Percentiles rank a stretch among this genome's conserved stretches.
Conservation (phyloP, 2,113 vertebrate species). For the Lamprologus sp. region DNA sequence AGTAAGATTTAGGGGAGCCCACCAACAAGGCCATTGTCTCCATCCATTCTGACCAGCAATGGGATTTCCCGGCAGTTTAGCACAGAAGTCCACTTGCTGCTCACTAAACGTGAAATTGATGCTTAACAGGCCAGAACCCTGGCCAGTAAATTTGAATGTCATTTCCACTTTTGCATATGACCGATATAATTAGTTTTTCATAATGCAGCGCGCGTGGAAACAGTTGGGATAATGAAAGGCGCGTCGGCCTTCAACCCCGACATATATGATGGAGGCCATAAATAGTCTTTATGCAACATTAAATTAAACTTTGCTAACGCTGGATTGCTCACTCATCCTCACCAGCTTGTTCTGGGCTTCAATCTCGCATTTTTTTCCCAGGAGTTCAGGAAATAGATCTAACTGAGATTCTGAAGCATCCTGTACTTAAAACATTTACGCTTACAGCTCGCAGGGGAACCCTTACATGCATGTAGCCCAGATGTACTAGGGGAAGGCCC, state of each 20-base stretch:
- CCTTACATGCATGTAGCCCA: neutral
- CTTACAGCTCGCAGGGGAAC: neutral
- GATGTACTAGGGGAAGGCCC: neutral
- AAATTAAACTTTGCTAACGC: neutral
- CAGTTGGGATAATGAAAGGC: conserved; percentile 6
- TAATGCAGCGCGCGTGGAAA: conserved; percentile 2
- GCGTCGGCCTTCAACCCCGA: conserved; percentile 1
- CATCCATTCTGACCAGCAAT: conserved; percentile 33
- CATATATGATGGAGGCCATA: conserved; percentile 8
- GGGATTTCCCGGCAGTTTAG: conserved; percentile 16
- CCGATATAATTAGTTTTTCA: conserved; percentile 36
- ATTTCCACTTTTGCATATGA: conserved; percentile 48
- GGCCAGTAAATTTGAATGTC: conserved; percentile 45
- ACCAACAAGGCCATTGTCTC: neutral
- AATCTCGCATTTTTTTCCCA: neutral
- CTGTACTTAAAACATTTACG: neutral
- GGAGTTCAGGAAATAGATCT: neutral
- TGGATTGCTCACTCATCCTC: neutral
- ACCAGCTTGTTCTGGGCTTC: neutral
- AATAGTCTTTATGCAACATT: conserved; percentile 3
- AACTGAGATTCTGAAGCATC: neutral
- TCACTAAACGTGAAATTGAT: conserved; percentile 61
- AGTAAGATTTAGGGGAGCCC: neutral
- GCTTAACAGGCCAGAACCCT: conserved; percentile 51
- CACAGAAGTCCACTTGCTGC: conserved; percentile 44